Evolutionary conservation across 23 tunicate species (phyloP).

Genomic region (Diplosoma virens): DNA sequence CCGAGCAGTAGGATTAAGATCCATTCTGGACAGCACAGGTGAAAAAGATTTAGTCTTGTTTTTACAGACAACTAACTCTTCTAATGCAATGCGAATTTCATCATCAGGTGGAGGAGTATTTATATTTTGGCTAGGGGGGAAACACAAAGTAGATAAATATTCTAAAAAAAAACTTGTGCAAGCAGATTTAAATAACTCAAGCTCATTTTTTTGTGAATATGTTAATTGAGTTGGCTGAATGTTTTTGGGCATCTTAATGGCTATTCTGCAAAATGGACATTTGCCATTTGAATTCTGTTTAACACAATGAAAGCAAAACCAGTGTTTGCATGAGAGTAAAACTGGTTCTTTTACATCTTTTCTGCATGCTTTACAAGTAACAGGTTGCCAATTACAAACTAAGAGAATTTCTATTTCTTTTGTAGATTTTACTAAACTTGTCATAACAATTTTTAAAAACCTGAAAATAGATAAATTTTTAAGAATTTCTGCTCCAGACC

Average conservation of each 20-base stretch:
- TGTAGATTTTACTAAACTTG: constrained; percentile 2
- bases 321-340: constrained; percentile 44
- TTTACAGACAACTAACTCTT: constrained; percentile 34
- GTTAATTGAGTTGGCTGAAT: constrained; percentile 11
- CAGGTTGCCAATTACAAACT: constrained; percentile 38
- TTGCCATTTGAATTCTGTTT: not conserved
- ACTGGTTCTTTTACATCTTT: constrained; percentile 24
- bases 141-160: constrained; percentile 51
- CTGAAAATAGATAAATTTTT: constrained; percentile 10
- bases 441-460: constrained; percentile 36
- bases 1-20: constrained; percentile 30
- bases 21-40: constrained; percentile 3
- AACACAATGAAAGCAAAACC: constrained; percentile 39
- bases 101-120: constrained; percentile 15
- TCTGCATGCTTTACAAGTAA: constrained; percentile 32
- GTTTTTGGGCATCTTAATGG: not conserved
- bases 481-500: constrained; percentile 19
- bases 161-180: constrained; percentile 66
- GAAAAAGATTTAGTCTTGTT: constrained; percentile 18
- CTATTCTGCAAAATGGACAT: constrained; percentile 46
- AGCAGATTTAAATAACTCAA: constrained; percentile 28
- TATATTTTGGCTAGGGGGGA: not conserved
- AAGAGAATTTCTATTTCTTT: constrained; percentile 24
- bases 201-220: constrained; percentile 17
- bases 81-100: constrained; percentile 5